A percentile compares a stretch with the other conserved stretches of the same genome.
Evolutionary conservation across 1,140 invertebrate genomes (phyloP).

Genomic region (Venustaconcha ellipsiformis): DNA sequence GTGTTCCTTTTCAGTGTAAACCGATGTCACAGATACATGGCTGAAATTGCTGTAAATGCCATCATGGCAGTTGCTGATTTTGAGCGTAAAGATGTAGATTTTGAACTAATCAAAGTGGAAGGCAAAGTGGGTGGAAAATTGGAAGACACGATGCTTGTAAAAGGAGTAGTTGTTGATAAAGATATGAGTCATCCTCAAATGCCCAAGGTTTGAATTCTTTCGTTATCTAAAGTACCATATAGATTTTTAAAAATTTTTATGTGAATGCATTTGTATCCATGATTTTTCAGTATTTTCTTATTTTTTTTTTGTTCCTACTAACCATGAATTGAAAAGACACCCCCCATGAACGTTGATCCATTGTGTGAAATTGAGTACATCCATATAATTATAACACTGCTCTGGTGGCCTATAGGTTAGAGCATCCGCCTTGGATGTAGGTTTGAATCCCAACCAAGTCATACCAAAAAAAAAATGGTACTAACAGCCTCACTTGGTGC

Average conservation of each 20-base stretch:
- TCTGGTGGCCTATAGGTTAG: no score
- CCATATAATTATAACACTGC: no score
- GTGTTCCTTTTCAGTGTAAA: slow-evolving; percentile 67
- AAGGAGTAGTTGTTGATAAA: slow-evolving; percentile 98
- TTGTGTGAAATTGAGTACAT: no score
- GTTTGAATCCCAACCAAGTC: no score
- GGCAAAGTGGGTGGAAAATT: slow-evolving; percentile 97
- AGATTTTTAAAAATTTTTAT: not conserved
- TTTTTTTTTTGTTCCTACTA: no score
- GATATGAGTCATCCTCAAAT: slow-evolving; percentile 99
- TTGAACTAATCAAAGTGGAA: slow-evolving; percentile 99
- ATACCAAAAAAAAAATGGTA: no score
- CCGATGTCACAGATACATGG: slow-evolving; percentile 90
- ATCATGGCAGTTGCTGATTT: slow-evolving; percentile 95
- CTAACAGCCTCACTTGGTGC: no score
- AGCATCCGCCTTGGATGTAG: no score
- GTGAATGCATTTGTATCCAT: no score
- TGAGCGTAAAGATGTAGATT: slow-evolving; percentile 96
- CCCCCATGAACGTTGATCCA: no score
- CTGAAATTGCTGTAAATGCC: slow-evolving; percentile 98
- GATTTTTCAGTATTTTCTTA: no score
- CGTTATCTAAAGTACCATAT: not conserved
- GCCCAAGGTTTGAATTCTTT: slow-evolving; percentile 82
- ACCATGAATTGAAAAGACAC: no score
- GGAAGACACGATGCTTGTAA: slow-evolving; percentile 97